Conservation (phyloP, 2,797 vertebrate species). For the Myiotriccus ornatus region DNA sequence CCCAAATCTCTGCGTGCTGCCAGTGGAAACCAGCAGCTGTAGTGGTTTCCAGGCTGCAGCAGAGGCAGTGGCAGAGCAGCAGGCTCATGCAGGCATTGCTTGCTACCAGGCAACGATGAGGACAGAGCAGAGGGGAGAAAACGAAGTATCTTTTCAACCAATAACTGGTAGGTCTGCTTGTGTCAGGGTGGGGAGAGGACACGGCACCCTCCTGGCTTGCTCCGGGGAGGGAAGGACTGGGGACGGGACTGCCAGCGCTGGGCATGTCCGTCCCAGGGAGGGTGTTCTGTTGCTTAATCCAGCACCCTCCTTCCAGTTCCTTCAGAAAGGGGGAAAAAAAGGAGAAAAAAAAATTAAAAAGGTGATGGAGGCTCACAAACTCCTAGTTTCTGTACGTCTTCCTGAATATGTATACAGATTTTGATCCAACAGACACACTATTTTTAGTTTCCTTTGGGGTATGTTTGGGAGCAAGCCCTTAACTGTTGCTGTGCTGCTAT, state of each 20-base stretch:
- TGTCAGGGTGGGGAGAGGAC: background rate
- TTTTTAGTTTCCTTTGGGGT: constrained; percentile 89
- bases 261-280: background rate
- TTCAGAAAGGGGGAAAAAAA: background rate
- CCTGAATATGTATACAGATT: constrained; percentile 69
- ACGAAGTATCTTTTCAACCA: accelerated
- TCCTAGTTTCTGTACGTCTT: constrained; percentile 69
- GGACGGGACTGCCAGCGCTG: accelerated
- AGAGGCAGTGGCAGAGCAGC: background rate
- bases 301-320: background rate
- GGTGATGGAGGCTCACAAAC: background rate
- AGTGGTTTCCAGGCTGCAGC: background rate
- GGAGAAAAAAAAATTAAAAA: accelerated
- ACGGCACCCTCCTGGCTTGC: background rate
- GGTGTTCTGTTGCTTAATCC: background rate
- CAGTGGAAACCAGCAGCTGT: background rate
- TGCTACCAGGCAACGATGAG: background rate
- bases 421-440: constrained; percentile 78
- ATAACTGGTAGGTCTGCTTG: accelerated
- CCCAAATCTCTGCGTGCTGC: accelerated
- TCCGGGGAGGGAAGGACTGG: background rate
- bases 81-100: accelerated
- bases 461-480: constrained; percentile 83
- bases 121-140: background rate
- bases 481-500: constrained; percentile 91